Base-by-base conservation (phyloP, 2,113 vertebrate genomes). In the Callopanchax toddi region DNA sequence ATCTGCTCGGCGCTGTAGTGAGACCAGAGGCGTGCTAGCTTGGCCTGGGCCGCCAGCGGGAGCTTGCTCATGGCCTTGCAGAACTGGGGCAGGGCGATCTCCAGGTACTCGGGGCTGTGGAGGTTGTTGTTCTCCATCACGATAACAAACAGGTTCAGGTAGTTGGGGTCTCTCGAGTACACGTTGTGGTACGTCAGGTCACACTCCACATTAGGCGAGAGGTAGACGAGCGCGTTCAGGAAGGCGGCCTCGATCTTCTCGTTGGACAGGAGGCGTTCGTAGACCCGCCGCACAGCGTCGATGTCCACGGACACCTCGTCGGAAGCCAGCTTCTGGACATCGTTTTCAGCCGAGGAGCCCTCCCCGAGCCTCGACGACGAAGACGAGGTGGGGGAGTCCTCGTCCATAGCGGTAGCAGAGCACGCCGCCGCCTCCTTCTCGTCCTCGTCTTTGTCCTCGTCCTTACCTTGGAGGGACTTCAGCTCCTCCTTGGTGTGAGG, bases 1-100 rank as follows among this genome's bases (percentile, higher is more conserved):
- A 99, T 96, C 87, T 98, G 95, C 70, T 96, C 94, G 0, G 94
- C 92, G 7, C 93, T 94, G 76, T 97, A 97, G 60, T 92, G 93
- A 1, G 97, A 94, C 97, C 97, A 99, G 60, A 99, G 84, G 60
- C 94, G 92, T 0, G 95, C 92, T 69, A 99, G 91, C 76, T 96
- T 96, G 58, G 96, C 97, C 92, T 96, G 95, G 56, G 96, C 98
- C 1, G 94, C 91, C 59, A 99, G 94, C 3, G 98, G 97, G 0
- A 99, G 93, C 86, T 97, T 98, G 89, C 98, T 97, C 97, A 99
- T 99, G 76, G 97, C 97, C 92, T 98, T 98, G 84, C 97, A 99
- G 90, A 99, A 98, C 79, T 97, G 93, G 0, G 97, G 97, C 52
- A 99, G 88, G 18, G 97, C 97, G 72, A 98, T 98, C 91, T 99